These are phyloP conservation scores for Liopterus haemorrhoidalis DNA, from an alignment of 2,888 invertebrate genomes.

Conservation along the genomic window DNA sequence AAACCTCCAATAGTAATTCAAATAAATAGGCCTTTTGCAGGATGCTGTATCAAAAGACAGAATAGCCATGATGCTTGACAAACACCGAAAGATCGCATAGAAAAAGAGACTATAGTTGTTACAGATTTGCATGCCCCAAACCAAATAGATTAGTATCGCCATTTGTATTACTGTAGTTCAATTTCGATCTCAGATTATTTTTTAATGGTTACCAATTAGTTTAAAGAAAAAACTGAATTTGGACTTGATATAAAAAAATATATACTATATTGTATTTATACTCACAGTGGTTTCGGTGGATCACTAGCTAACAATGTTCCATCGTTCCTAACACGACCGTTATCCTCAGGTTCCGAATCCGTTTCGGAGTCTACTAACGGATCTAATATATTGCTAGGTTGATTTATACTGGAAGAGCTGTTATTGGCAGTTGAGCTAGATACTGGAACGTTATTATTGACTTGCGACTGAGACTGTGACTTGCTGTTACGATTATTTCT, in stretches of 20 bases:
- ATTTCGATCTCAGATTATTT: no score
- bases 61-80: no score
- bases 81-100: no score
- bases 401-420: constrained; percentile 33
- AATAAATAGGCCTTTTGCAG: no score
- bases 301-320: constrained; percentile 94
- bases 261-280: constrained; percentile 35
- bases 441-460: constrained; percentile 40
- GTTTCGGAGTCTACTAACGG: constrained; percentile 69
- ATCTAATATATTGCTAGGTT: constrained; percentile 54
- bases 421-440: constrained; percentile 40
- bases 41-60: no score
- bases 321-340: constrained; percentile 77
- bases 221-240: constrained; percentile 15
- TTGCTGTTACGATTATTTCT: constrained; percentile 52
- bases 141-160: no score
- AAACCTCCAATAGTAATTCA: no score
- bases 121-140: no score
- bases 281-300: constrained; percentile 94
- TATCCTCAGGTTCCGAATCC: constrained; percentile 77
- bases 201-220: no score
- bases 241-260: constrained; percentile 7
- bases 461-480: constrained; percentile 37
- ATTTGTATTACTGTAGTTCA: no score
- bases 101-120: no score